A percentile compares a stretch with the other conserved stretches of the same genome.
phyloP scores from a whole-genome alignment of 2,888 invertebrate species.

The Mimumesa dahlbomi region DNA sequence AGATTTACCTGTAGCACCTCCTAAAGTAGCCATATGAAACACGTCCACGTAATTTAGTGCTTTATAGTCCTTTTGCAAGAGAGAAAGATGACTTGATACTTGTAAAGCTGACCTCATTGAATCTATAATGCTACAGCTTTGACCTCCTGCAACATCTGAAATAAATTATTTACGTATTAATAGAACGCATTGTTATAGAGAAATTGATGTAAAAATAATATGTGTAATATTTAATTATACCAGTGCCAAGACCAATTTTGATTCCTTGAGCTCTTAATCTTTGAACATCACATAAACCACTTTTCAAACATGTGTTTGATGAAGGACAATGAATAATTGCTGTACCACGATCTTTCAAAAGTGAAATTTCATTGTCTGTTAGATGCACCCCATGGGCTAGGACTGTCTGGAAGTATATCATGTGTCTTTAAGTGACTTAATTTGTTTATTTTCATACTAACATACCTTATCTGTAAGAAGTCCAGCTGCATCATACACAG shows the following conservation, averaged over 20 bases:
- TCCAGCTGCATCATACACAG: conserved; percentile 88
- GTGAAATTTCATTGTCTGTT: conserved; percentile 85
- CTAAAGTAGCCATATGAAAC: conserved; percentile 92
- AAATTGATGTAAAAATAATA: background rate
- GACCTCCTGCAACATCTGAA: conserved; percentile 92
- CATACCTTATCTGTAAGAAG: conserved; percentile 88
- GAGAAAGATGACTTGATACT: conserved; percentile 86
- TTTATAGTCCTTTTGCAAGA: conserved; percentile 80
- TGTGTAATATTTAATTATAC: conserved; percentile 78
- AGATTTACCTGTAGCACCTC: conserved; percentile 88
- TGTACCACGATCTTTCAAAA: conserved; percentile 84
- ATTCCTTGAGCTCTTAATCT: conserved; percentile 84
- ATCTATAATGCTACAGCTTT: conserved; percentile 88
- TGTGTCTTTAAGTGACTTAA: conserved; percentile 16
- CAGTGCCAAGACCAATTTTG: conserved; percentile 92
- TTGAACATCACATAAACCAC: conserved; percentile 90
- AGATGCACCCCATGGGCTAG: conserved; percentile 93
- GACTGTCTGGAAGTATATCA: conserved; percentile 83
- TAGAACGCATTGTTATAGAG: background rate
- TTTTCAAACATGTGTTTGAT: conserved; percentile 90
- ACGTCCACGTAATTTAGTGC: conserved; percentile 88
- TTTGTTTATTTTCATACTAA: conserved; percentile 10
- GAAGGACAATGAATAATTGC: conserved; percentile 93
- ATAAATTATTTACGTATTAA: background rate
- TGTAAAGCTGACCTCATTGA: conserved; percentile 88